phyloP scores from a whole-genome alignment of 2,888 invertebrate genomes.

The Celastrina argiolus region DNA sequence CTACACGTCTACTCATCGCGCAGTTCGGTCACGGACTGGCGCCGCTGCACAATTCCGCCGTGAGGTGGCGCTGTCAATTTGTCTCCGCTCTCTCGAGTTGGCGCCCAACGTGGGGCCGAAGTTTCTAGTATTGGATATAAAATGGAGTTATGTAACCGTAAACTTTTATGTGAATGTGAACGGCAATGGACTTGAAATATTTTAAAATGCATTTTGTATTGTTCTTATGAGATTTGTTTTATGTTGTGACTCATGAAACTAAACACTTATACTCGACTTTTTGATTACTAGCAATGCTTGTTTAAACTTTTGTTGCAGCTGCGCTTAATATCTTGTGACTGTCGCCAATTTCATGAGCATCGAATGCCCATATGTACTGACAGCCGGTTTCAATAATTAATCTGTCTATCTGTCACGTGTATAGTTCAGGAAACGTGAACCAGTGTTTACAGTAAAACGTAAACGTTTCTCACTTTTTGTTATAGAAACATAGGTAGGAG shows the following conservation, averaged over 20 bases:
- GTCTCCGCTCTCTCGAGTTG: conserved; percentile 46
- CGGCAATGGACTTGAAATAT: conserved; percentile 2
- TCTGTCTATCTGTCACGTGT: too few species aligned
- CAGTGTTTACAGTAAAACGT: too few species aligned
- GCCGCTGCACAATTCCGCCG: conserved; percentile 39
- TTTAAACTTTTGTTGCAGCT: too few species aligned
- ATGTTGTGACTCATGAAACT: neutral
- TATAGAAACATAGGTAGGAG: too few species aligned
- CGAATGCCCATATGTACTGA: too few species aligned
- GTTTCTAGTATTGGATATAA: conserved; percentile 30
- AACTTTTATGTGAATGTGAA: neutral
- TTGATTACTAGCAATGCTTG: neutral
- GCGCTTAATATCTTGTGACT: too few species aligned
- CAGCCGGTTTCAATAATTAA: too few species aligned
- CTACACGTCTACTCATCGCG: conserved; percentile 50
- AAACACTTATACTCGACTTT: neutral
- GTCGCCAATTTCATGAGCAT: too few species aligned
- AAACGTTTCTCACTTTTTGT: too few species aligned
- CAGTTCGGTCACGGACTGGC: conserved; percentile 63
- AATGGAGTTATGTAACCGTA: conserved; percentile 2
- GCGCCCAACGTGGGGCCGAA: conserved; percentile 50
- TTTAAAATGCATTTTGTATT: neutral
- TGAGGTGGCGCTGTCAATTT: conserved; percentile 68
- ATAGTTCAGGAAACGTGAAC: too few species aligned
- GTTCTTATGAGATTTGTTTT: neutral